Evolutionary conservation across 1,140 invertebrate species (phyloP), one percentile per base, ranked within the genome.

Genomic region (Drosophila serrata): DNA sequence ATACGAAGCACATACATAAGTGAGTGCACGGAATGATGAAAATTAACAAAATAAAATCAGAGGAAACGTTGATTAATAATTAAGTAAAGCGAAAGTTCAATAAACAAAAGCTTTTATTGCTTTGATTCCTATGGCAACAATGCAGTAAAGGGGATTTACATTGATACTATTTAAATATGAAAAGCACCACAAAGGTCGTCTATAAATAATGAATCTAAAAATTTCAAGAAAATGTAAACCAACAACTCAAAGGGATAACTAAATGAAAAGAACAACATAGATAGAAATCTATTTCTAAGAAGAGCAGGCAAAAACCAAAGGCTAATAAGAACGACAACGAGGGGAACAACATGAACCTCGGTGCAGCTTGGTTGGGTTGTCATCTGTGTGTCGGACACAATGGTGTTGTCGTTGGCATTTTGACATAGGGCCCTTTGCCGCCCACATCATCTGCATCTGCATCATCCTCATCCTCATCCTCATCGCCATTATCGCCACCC

Each of bases 281-380:
- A 33, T 31, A 22, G n/a, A 49, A 39, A 49, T 63, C 40, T 31
- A 60, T 39, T 46, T 27, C n/a, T 24, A 73, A 55, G 15, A 73
- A 55, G 15, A 39, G 24, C 19, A 37, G 22, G 55, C 24, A 51
- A 56, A 42, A 75, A 48, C 33, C 37, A 69, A 48, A n/a, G 13
- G 46, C n/a, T 58, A 69, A 63, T 31, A 48, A 48, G 29, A 57
- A 15, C 13, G 56, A 62, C 39, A 48, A 75, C 56, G 17, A 65
- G 56, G 57, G 11, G 19, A 84, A 90, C 81, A 81, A 90, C 86
- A 85, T 81, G 65, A 90, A 90, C 85, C 85, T 90, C 81, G 81
- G 81, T 90, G 85, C 85, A 75, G 65, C 64, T 59, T 31, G 74
- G 59, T 81, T 70, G 55, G 78, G 49, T 90, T 73, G 81, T 90